A percentile compares a stretch with the other conserved stretches of the same genome.
These are phyloP conservation scores for Alces alces DNA, from an alignment of 2,113 vertebrate genomes.

Conservation along the genomic window DNA sequence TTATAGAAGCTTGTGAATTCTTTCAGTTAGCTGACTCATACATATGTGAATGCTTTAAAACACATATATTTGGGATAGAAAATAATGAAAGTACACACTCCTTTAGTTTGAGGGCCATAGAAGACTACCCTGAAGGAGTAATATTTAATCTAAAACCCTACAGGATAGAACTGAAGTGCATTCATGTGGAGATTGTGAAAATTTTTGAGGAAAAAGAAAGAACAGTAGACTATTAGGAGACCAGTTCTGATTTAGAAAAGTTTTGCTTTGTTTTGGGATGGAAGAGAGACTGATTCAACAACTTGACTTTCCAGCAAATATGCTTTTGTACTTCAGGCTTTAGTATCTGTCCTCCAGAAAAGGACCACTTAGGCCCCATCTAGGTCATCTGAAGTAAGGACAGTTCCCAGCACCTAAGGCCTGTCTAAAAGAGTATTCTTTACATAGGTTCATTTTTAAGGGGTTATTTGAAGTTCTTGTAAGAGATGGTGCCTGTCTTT, in stretches of 20 bases:
- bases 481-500: neutral
- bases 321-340: neutral
- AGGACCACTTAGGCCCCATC: too few relatives aligned
- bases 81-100: neutral
- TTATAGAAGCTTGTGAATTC: neutral
- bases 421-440: neutral
- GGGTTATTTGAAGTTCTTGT: slow-evolving; percentile 6
- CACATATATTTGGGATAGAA: neutral
- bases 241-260: neutral
- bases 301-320: neutral
- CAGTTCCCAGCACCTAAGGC: neutral
- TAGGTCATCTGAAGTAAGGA: neutral
- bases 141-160: neutral
- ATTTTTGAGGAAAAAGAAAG: neutral
- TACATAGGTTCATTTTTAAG: slow-evolving; percentile 15
- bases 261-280: neutral
- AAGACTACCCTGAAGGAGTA: neutral
- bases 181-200: neutral
- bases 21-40: neutral
- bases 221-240: neutral
- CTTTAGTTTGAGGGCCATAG: neutral
- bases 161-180: neutral
- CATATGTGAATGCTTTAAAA: neutral
- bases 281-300: neutral
- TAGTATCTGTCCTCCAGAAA: neutral